Evolutionary conservation across 2,888 invertebrate species (phyloP).

Genomic region (Drosophila paramelanica): DNA sequence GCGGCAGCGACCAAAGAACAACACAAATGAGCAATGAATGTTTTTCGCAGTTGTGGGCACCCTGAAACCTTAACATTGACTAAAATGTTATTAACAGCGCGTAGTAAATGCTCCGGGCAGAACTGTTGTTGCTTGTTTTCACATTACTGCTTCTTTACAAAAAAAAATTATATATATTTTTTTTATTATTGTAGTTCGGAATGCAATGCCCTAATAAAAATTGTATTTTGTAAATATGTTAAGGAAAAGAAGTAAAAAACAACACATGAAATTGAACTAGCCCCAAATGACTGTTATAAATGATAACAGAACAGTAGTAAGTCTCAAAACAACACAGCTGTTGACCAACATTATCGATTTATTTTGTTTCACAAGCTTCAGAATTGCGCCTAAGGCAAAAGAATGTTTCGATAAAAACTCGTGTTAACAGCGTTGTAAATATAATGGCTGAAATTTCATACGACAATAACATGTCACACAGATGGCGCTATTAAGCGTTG

Average conservation of each 20-base stretch:
- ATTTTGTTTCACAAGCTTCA: background rate
- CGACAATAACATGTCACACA: background rate
- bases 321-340: constrained; percentile 17
- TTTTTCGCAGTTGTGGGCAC: constrained; percentile 27
- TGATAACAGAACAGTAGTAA: background rate
- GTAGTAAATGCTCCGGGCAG: background rate
- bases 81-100: constrained; percentile 30
- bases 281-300: background rate
- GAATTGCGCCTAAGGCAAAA: background rate
- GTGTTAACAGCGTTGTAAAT: background rate
- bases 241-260: no score
- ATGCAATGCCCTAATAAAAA: background rate
- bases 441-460: background rate
- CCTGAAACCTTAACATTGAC: constrained; percentile 11
- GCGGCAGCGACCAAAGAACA: constrained; percentile 18
- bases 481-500: constrained; percentile 8
- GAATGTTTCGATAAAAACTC: background rate
- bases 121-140: constrained; percentile 1
- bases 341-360: constrained; percentile 8
- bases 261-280: no score
- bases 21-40: constrained; percentile 29
- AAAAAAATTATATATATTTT: background rate
- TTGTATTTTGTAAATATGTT: no score
- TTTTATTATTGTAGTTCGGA: background rate
- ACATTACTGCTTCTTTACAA: no score